Conservation (phyloP, 2,113 vertebrate species). For the Seriola dumerili region DNA sequence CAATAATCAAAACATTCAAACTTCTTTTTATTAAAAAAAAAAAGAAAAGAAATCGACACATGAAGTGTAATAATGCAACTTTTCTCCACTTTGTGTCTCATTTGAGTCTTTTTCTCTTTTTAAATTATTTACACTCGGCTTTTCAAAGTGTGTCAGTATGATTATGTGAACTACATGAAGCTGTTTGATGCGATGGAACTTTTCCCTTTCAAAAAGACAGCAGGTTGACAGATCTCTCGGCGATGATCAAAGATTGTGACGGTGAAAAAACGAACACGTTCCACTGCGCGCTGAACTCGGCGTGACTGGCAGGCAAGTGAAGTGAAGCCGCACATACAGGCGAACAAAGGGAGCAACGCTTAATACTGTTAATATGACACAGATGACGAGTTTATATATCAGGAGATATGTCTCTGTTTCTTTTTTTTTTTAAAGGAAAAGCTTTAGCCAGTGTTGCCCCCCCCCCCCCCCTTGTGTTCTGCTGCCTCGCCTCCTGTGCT, state of each 20-base stretch:
- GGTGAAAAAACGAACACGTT: slow-evolving; percentile 9
- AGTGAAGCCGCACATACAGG: neutral
- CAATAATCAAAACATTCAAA: too few species aligned
- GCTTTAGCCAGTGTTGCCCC: neutral
- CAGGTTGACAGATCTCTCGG: neutral
- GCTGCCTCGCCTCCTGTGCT: too few species aligned
- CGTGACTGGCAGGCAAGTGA: neutral
- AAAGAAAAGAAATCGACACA: neutral
- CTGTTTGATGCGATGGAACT: slow-evolving; percentile 49
- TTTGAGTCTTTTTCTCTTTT: neutral
- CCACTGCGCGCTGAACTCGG: neutral
- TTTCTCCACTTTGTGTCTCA: neutral
- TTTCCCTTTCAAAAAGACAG: slow-evolving; percentile 12
- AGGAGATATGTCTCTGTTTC: too few species aligned
- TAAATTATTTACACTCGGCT: slow-evolving; percentile 24
- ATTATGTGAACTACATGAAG: slow-evolving; percentile 36
- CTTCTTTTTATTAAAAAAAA: neutral
- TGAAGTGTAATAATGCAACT: neutral
- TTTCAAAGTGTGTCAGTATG: slow-evolving; percentile 49
- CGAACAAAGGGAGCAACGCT: rapidly evolving
- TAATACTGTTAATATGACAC: neutral
- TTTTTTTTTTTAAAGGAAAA: neutral
- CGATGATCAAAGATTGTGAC: slow-evolving; percentile 29
- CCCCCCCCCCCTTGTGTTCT: too few species aligned
- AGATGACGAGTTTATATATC: neutral